phyloP scores from a whole-genome alignment of 1,140 invertebrate genomes.

The Cataglyphis hispanica region DNA sequence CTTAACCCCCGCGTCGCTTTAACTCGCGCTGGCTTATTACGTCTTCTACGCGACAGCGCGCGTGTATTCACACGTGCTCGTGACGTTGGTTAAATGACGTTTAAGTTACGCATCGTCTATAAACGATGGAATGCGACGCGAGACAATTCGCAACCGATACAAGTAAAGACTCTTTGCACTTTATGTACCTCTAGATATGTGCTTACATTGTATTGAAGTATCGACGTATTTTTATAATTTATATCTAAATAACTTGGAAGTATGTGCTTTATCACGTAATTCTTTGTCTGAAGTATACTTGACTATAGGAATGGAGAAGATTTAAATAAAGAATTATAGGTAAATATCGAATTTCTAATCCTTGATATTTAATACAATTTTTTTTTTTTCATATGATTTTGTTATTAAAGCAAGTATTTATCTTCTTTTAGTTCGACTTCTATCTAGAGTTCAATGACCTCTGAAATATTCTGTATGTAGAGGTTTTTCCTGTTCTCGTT shows the following conservation, averaged over 20 bases:
- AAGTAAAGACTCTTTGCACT: neutral
- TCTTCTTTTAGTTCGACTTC: constrained; percentile 14
- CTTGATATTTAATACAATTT: neutral
- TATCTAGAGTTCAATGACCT: constrained; percentile 50
- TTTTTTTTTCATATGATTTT: neutral
- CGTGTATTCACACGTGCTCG: neutral
- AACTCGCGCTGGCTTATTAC: constrained; percentile 22
- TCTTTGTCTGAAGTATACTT: neutral
- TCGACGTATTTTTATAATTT: neutral
- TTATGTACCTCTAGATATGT: neutral
- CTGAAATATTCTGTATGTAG: constrained; percentile 46
- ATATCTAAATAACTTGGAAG: neutral
- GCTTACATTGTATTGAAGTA: neutral
- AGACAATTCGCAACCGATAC: constrained; percentile 28
- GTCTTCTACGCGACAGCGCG: neutral
- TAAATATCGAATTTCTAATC: neutral
- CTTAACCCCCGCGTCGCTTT: constrained; percentile 40
- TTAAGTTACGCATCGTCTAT: constrained; percentile 1
- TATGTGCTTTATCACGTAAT: neutral
- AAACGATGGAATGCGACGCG: constrained; percentile 22
- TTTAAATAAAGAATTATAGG: neutral
- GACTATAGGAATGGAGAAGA: neutral
- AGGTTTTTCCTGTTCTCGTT: constrained; percentile 45
- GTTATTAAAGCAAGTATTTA: constrained; percentile 5
- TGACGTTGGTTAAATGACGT: constrained; percentile 30